These are phyloP conservation scores for Gadus chalcogrammus DNA, from an alignment of 2,113 vertebrate species.

Conservation along the genomic window DNA sequence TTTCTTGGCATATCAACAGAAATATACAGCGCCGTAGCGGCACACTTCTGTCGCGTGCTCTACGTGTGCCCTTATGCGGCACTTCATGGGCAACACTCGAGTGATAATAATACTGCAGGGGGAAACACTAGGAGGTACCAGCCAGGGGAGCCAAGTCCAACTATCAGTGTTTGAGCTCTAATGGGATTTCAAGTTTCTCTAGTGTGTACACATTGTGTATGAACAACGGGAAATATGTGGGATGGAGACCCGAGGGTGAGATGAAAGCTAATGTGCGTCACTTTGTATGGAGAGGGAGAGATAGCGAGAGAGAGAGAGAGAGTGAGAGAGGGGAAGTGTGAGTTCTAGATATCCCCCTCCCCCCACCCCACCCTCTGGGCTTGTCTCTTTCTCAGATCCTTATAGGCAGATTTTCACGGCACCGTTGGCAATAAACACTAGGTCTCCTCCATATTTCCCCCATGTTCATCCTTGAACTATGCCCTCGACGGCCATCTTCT, in stretches of 20 bases:
- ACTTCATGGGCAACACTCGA: too few species aligned
- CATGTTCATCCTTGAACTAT: too few species aligned
- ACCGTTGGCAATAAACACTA: slow-evolving; percentile 23
- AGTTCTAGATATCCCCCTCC: too few species aligned
- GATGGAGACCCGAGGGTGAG: slow-evolving; percentile 10
- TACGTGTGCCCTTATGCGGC: too few species aligned
- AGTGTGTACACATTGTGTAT: slow-evolving; percentile 35
- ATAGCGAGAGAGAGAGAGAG: not conserved
- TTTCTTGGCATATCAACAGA: too few species aligned
- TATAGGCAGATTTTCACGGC: not conserved
- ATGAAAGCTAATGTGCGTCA: slow-evolving; percentile 22
- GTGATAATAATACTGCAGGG: too few species aligned
- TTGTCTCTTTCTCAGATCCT: not conserved
- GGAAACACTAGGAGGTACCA: too few species aligned
- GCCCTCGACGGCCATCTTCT: not conserved
- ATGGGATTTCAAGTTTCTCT: slow-evolving; percentile 35
- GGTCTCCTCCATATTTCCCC: not conserved
- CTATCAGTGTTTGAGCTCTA: slow-evolving; percentile 11
- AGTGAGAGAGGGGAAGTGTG: not conserved
- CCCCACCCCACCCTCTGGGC: too few species aligned
- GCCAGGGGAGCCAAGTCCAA: too few species aligned
- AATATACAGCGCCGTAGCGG: too few species aligned
- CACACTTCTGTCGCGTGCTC: too few species aligned
- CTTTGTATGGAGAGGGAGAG: slow-evolving; percentile 18
- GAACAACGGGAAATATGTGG: slow-evolving; percentile 34